These are phyloP conservation scores for Syngnathus floridae DNA, from an alignment of 2,113 vertebrate genomes.

Conservation along the genomic window DNA sequence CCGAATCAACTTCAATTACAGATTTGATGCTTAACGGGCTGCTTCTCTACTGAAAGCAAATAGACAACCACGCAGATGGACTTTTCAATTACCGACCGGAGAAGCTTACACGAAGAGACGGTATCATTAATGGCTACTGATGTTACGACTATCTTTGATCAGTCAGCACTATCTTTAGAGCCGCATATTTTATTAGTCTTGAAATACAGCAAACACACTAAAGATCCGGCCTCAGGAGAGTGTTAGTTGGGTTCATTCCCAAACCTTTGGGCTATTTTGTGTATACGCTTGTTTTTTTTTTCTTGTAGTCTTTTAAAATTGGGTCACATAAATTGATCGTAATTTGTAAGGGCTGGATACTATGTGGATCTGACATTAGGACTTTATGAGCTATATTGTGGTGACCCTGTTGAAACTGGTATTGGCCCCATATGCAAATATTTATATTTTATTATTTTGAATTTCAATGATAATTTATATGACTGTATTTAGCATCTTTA, in stretches of 20 bases:
- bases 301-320: conserved; percentile 44
- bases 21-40: conserved; percentile 2
- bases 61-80: conserved; percentile 8
- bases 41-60: conserved; percentile 1
- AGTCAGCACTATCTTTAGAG: conserved; percentile 35
- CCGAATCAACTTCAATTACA: background rate
- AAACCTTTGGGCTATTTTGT: background rate
- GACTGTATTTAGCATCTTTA: too few relatives aligned
- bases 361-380: too few relatives aligned
- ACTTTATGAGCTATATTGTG: too few relatives aligned
- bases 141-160: conserved; percentile 9
- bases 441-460: too few relatives aligned
- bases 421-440: too few relatives aligned
- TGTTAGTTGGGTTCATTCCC: background rate
- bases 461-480: too few relatives aligned
- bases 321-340: conserved; percentile 65
- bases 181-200: background rate
- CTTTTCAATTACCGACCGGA: conserved; percentile 11
- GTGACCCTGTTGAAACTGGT: too few relatives aligned
- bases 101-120: background rate
- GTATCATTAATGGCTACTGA: conserved; percentile 4
- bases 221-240: background rate
- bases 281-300: conserved; percentile 21
- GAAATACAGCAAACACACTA: background rate
- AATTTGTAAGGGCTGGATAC: conserved; percentile 30